A percentile compares a stretch with the other conserved stretches of the same genome.
These are phyloP conservation scores for Pogona vitticeps DNA, from an alignment of 2,113 vertebrate species.

Conservation along the genomic window DNA sequence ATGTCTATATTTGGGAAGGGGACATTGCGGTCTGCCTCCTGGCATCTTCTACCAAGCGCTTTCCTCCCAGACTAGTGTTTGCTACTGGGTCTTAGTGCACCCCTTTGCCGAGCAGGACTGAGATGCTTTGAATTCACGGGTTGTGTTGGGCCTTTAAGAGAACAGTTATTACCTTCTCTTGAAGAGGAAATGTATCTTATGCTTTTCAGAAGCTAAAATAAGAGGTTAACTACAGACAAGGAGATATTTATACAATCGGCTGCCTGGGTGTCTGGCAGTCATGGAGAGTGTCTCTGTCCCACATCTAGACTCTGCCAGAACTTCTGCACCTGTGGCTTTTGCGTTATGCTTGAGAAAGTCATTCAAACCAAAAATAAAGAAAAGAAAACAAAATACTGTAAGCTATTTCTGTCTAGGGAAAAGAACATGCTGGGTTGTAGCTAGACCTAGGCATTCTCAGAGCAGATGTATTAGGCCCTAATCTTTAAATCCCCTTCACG, in stretches of 20 bases:
- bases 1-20: constrained; percentile 64
- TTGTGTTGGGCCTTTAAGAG: constrained; percentile 40
- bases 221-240: not conserved
- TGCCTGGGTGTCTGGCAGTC: constrained; percentile 32
- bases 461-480: too few species aligned
- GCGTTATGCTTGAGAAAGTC: rapidly evolving
- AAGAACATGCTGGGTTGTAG: not conserved
- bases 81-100: constrained; percentile 20
- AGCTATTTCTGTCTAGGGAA: rapidly evolving
- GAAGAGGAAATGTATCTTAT: constrained; percentile 14
- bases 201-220: not conserved
- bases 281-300: not conserved
- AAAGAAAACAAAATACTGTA: not conserved
- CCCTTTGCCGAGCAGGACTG: too few species aligned
- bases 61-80: rapidly evolving
- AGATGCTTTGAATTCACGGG: not conserved
- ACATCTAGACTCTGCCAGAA: rapidly evolving
- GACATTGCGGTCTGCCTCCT: not conserved
- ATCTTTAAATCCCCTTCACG: too few species aligned
- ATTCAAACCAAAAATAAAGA: not conserved
- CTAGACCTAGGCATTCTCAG: not conserved
- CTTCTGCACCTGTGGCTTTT: not conserved
- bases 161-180: constrained; percentile 40
- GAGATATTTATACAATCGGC: constrained; percentile 4
- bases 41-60: not conserved